These are phyloP conservation scores for Cheilosia soror DNA, from an alignment of 2,888 invertebrate genomes.

Conservation along the genomic window DNA sequence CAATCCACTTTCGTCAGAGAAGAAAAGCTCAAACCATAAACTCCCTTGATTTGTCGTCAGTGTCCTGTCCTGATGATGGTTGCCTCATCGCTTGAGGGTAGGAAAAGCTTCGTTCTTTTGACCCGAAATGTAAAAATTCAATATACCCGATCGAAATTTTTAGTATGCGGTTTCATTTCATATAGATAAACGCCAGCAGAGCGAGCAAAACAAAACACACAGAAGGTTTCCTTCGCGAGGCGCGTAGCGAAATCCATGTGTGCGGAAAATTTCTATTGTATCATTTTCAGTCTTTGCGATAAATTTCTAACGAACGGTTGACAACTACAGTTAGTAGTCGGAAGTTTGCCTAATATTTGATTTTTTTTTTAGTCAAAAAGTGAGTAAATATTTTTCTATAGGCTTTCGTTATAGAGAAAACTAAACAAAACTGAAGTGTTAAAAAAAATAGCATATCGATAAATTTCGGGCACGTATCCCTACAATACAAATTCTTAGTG, in stretches of 20 bases:
- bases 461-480: conserved; percentile 68
- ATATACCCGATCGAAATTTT: conserved; percentile 72
- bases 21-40: conserved; percentile 44
- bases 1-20: conserved; percentile 45
- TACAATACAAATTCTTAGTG: conserved; percentile 25
- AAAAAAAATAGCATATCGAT: conserved; percentile 51
- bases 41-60: conserved; percentile 40
- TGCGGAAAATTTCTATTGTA: conserved; percentile 50
- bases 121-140: conserved; percentile 73
- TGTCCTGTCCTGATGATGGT: conserved; percentile 53
- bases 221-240: conserved; percentile 53
- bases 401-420: conserved; percentile 13
- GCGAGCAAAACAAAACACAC: conserved; percentile 57
- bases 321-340: not conserved
- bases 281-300: conserved; percentile 60
- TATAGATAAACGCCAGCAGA: conserved; percentile 63
- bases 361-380: not conserved
- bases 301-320: conserved; percentile 52
- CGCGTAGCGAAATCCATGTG: conserved; percentile 62
- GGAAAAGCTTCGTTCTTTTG: conserved; percentile 72
- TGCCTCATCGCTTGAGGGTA: conserved; percentile 45
- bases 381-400: not conserved
- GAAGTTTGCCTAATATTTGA: not conserved
- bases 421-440: conserved; percentile 12
- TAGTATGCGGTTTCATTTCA: conserved; percentile 72